Evolutionary conservation across 1,140 invertebrate species (phyloP), one percentile per base, ranked within the genome.

Genomic region (Euwallacea fornicatus): DNA sequence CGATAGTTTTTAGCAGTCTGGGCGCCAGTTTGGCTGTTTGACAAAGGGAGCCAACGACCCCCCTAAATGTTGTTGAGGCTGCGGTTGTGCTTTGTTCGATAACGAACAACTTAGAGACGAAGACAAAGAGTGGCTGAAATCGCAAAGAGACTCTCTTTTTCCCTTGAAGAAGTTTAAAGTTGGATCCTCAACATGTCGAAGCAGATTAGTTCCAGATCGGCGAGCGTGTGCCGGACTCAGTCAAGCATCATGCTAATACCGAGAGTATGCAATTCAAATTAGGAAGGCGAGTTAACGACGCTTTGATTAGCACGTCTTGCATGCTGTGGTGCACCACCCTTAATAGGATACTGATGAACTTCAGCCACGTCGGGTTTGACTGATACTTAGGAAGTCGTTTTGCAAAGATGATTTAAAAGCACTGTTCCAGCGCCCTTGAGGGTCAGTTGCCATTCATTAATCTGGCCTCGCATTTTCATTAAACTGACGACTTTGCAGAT

Each of bases 261-360:
- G 54, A 66, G 64, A 71, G 69, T 71, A 66, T 71, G 69, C 69
- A 71, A 71, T 71, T 71, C 69, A 71, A 71, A 71, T 71, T 71
- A 71, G 69, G 53, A 56, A 53, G 56, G 63, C 54, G 63, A 61
- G 64, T 66, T 71, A 71, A 66, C 69, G 69, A 66, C 69, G 69
- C 54, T 63, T 71, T 71, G 69, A 71, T 71, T 71, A 71, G 69
- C 69, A 71, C 69, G 69, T 71, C 58, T 71, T 62, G 54, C 68
- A 70, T 53, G 68, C 47, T 64, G 68, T 58, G 68, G 61, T 70
- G 68, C 60, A 46, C 61, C 68, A 16, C 9, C 33, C n/a, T 41
- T 63, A 70, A 70, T 70, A 70, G 59, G 56, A 69, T 69, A 61
- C 21, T 46, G 55, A 58, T 50, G 46, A 50, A 13, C 9, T 50